phyloP scores from a whole-genome alignment of 2,888 invertebrate genomes.

The Macroteleia sp. region DNA sequence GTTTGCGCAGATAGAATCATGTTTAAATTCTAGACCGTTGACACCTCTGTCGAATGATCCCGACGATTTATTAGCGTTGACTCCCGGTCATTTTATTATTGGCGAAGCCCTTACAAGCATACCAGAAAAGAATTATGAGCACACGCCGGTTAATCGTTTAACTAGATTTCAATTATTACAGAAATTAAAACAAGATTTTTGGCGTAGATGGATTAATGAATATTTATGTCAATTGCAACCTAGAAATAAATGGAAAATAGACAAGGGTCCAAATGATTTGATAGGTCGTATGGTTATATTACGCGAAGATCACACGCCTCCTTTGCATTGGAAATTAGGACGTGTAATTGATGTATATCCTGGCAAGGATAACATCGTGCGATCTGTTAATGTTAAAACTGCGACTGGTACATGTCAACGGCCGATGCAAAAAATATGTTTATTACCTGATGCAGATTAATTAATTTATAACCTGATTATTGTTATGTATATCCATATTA shows the following conservation, averaged over 20 bases:
- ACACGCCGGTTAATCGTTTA: not conserved
- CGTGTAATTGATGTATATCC: not conserved
- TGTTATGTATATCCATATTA: too few species aligned
- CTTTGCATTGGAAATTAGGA: slow-evolving; percentile 20
- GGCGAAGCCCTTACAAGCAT: not conserved
- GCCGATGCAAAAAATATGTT: too few species aligned
- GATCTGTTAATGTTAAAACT: not conserved
- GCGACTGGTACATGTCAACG: too few species aligned
- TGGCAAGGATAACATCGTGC: not conserved
- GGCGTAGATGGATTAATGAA: not conserved
- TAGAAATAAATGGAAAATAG: too few species aligned
- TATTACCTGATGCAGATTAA: too few species aligned
- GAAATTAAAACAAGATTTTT: not conserved
- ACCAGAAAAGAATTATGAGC: not conserved
- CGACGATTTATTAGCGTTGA: not conserved
- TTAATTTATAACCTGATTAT: too few species aligned
- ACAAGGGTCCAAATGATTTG: too few species aligned
- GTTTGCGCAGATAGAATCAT: not conserved
- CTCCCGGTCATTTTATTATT: not conserved
- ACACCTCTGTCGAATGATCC: not conserved
- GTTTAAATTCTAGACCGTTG: not conserved
- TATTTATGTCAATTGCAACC: slow-evolving; percentile 2
- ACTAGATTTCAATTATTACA: not conserved
- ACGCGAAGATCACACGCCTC: slow-evolving; percentile 7
- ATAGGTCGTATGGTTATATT: slow-evolving; percentile 15